Percentiles rank a stretch among this genome's conserved stretches.
Conservation (phyloP, 1,140 invertebrate species). For the Myzus persicae region DNA sequence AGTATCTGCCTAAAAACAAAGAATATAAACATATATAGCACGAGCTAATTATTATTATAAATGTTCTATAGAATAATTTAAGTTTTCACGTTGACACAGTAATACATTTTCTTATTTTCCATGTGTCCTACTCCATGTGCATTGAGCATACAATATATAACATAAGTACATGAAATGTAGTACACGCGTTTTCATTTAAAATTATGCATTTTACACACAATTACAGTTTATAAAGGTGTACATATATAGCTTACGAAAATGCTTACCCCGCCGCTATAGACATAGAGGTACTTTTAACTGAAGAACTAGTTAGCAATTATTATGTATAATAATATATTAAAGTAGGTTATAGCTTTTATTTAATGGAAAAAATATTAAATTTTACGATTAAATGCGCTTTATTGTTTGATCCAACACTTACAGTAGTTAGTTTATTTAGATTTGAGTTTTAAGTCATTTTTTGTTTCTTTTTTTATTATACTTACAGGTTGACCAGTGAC, state of each 20-base stretch:
- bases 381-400: neutral
- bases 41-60: neutral
- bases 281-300: neutral
- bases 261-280: neutral
- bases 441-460: neutral
- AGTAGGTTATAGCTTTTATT: too few species aligned
- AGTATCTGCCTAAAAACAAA: neutral
- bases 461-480: neutral
- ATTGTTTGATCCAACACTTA: neutral
- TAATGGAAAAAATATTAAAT: neutral
- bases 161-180: neutral
- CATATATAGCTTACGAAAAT: neutral
- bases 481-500: neutral
- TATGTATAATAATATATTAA: neutral
- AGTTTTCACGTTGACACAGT: neutral
- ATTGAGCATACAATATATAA: too few species aligned
- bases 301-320: neutral
- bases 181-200: constrained; percentile 20
- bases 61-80: neutral
- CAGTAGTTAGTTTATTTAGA: neutral
- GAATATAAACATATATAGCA: neutral
- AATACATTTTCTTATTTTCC: neutral
- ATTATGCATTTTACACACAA: neutral
- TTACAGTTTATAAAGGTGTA: neutral
- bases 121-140: neutral